phyloP scores from a whole-genome alignment of 1,140 invertebrate species.

The Triops longicaudatus region DNA sequence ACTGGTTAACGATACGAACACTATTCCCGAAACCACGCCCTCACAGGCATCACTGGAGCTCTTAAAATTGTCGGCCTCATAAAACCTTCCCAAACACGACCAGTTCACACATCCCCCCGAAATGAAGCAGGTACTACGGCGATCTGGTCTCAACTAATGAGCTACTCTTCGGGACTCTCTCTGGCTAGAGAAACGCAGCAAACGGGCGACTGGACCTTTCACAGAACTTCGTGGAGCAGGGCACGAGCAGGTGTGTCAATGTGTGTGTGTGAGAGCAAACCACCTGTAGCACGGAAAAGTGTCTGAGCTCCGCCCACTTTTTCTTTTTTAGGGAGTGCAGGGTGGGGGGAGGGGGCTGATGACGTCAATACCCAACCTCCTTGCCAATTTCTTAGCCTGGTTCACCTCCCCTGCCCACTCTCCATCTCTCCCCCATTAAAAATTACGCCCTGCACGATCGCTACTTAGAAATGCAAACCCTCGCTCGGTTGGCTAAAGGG shows the following conservation, averaged over 20 bases:
- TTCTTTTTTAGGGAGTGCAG: neutral
- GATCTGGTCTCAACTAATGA: constrained; percentile 93
- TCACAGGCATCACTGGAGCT: neutral
- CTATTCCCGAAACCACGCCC: neutral
- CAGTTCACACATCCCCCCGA: constrained; percentile 72
- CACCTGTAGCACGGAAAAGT: neutral
- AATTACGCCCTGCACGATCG: neutral
- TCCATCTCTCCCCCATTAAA: neutral
- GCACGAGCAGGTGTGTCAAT: constrained; percentile 77
- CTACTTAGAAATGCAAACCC: neutral
- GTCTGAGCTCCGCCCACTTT: neutral
- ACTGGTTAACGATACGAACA: neutral
- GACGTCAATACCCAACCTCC: neutral
- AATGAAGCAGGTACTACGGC: constrained; percentile 78
- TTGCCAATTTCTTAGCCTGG: neutral
- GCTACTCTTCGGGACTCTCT: constrained; percentile 61
- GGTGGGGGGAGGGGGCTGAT: neutral
- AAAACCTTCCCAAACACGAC: constrained; percentile 44
- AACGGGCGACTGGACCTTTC: constrained; percentile 90
- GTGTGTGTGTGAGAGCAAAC: neutral
- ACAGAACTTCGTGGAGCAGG: constrained; percentile 82
- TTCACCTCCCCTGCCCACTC: neutral
- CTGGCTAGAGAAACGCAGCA: constrained; percentile 82
- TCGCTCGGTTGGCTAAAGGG: neutral
- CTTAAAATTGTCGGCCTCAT: neutral